phyloP scores from a whole-genome alignment of 2,113 vertebrate genomes.

The Megaleporinus macrocephalus region DNA sequence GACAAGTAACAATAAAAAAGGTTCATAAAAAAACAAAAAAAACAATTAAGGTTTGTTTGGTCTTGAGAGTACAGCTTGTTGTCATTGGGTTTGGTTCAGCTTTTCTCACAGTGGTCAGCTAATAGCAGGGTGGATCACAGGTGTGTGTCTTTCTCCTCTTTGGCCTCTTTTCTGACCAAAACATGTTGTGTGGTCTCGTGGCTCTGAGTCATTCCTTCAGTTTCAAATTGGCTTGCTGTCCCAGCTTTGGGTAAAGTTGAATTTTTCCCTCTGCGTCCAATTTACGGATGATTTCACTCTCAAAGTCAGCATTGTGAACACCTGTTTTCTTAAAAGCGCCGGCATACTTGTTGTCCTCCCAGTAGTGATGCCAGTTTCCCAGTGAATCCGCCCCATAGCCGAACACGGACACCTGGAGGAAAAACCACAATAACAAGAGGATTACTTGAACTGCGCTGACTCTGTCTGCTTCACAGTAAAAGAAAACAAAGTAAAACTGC shows the following conservation, averaged over 20 bases:
- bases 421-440: neutral
- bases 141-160: slow-evolving; percentile 30
- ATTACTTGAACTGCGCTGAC: neutral
- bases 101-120: slow-evolving; percentile 50
- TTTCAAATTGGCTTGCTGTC: neutral
- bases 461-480: too few relatives aligned
- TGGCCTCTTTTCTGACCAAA: slow-evolving; percentile 9
- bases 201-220: neutral
- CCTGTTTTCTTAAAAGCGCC: slow-evolving; percentile 80
- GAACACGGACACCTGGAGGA: slow-evolving; percentile 78
- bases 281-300: slow-evolving; percentile 73
- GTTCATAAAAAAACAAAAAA: neutral
- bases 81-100: slow-evolving; percentile 49
- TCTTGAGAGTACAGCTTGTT: slow-evolving; percentile 36
- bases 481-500: too few relatives aligned
- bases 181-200: neutral
- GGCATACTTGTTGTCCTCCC: slow-evolving; percentile 75
- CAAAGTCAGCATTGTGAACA: slow-evolving; percentile 76
- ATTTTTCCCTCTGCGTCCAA: slow-evolving; percentile 77
- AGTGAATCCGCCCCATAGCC: slow-evolving; percentile 79
- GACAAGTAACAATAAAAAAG: slow-evolving; percentile 19
- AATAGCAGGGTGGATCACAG: slow-evolving; percentile 41
- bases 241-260: slow-evolving; percentile 61
- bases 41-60: slow-evolving; percentile 33
- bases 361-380: slow-evolving; percentile 88